A percentile compares a stretch with the other conserved stretches of the same genome.
phyloP scores from a whole-genome alignment of 2,113 vertebrate species.

The Amblyornis subalaris region DNA sequence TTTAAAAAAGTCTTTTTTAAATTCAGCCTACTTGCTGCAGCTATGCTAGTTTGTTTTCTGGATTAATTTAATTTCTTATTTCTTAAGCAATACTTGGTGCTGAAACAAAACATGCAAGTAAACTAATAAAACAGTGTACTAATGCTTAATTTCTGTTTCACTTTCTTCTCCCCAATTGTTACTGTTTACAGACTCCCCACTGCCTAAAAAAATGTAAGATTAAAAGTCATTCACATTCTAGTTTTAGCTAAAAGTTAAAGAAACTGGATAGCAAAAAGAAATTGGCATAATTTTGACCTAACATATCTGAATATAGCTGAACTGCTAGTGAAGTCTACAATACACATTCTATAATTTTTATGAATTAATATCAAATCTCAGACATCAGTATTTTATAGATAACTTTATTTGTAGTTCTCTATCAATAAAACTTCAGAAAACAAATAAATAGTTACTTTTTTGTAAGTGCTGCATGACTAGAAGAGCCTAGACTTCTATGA shows the following conservation, averaged over 20 bases:
- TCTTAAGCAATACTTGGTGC: not conserved
- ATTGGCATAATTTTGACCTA: not conserved
- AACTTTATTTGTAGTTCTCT: not conserved
- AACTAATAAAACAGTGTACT: not conserved
- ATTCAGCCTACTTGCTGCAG: not conserved
- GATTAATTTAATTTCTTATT: not conserved
- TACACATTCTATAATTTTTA: not conserved
- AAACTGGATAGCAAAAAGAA: not conserved
- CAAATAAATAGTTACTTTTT: not conserved
- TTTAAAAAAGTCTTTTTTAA: not conserved
- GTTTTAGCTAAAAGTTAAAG: not conserved
- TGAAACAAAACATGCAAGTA: not conserved
- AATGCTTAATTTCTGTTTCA: not conserved
- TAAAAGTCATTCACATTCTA: not conserved
- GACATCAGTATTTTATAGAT: not conserved
- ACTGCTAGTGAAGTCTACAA: not conserved
- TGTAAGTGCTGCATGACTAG: not conserved
- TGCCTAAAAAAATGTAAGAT: not conserved
- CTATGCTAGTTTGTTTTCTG: not conserved
- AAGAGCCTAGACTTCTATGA: not conserved
- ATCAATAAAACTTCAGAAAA: not conserved
- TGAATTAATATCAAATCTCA: not conserved
- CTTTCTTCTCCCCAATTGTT: not conserved
- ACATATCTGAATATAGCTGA: not conserved
- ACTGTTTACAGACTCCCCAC: not conserved